phyloP scores from a whole-genome alignment of 2,797 vertebrate genomes.

The Tapera naevia region DNA sequence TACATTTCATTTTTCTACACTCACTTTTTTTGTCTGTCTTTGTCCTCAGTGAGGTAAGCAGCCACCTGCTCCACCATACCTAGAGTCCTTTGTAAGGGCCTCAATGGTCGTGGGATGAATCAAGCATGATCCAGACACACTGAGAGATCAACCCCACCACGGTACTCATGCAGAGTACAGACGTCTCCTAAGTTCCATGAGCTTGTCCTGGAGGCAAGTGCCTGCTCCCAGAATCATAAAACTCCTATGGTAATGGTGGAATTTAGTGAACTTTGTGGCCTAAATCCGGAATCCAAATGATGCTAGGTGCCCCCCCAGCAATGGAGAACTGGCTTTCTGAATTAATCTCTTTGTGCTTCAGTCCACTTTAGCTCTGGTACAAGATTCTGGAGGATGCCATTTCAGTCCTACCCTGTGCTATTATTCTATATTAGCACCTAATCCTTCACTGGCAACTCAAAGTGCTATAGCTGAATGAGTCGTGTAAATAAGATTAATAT shows the following conservation, averaged over 20 bases:
- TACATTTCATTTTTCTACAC: neutral
- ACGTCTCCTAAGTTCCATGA: neutral
- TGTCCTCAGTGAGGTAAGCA: neutral
- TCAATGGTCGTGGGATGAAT: neutral
- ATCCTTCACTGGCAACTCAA: neutral
- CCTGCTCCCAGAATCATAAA: neutral
- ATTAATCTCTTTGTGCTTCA: neutral
- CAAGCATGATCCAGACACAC: neutral
- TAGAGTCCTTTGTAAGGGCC: neutral
- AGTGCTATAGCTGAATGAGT: neutral
- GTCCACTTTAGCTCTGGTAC: neutral
- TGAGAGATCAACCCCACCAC: accelerated
- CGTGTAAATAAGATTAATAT: neutral
- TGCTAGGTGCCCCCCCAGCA: neutral
- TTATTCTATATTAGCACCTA: neutral
- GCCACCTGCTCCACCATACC: neutral
- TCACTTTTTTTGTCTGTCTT: neutral
- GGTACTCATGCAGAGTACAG: neutral
- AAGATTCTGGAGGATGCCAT: neutral
- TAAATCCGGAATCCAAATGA: neutral
- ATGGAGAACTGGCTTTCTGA: neutral
- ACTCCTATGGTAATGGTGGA: neutral
- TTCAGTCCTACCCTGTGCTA: neutral
- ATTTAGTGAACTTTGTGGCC: neutral
- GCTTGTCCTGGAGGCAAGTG: neutral